Conservation (phyloP, 2,888 invertebrate species). For the Standfussiana lucernea region DNA sequence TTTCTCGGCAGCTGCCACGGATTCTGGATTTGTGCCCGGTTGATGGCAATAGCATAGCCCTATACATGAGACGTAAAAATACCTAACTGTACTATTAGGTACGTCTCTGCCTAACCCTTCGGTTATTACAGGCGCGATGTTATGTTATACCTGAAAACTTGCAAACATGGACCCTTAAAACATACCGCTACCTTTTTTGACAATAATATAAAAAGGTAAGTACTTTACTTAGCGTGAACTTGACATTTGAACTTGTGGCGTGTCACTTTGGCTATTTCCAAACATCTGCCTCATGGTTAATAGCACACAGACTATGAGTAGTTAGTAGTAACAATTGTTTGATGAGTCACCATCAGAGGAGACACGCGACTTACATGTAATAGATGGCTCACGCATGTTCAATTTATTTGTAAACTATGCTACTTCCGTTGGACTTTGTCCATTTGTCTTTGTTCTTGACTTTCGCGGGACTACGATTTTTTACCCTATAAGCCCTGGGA, state of each 20-base stretch:
- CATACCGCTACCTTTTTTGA: too few species aligned
- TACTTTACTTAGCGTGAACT: slow-evolving; percentile 31
- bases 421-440: slow-evolving; percentile 15
- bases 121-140: not conserved
- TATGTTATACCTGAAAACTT: not conserved
- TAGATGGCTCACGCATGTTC: slow-evolving; percentile 37
- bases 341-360: slow-evolving; percentile 43
- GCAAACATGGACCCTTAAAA: too few species aligned
- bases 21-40: too few species aligned
- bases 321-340: slow-evolving; percentile 37
- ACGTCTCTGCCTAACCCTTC: not conserved
- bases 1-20: too few species aligned
- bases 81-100: too few species aligned
- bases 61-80: too few species aligned
- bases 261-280: slow-evolving; percentile 8
- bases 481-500: too few species aligned
- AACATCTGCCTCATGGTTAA: slow-evolving; percentile 49
- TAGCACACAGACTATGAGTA: slow-evolving; percentile 9
- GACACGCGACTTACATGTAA: slow-evolving; percentile 25
- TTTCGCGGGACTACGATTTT: not conserved
- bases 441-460: not conserved
- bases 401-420: slow-evolving; percentile 36
- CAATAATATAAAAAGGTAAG: not conserved
- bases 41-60: too few species aligned
- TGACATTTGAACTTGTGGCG: slow-evolving; percentile 45